Percentiles rank a stretch among this genome's conserved stretches.
phyloP scores from a whole-genome alignment of 2,888 invertebrate genomes.

The Gryllus longicercus region DNA sequence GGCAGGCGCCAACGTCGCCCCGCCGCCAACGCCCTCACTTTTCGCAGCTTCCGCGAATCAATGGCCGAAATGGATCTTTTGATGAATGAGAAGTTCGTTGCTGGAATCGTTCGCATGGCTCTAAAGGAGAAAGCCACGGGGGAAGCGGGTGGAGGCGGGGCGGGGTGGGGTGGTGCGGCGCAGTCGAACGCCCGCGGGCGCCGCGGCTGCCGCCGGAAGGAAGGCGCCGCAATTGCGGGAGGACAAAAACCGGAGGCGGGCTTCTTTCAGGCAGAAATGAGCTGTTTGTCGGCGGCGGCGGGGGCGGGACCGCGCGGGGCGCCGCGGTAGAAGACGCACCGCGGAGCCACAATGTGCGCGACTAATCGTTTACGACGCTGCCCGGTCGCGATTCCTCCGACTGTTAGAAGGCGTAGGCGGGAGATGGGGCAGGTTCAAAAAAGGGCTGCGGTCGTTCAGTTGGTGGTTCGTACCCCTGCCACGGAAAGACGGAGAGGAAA shows the following conservation, averaged over 20 bases:
- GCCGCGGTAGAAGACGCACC: no score
- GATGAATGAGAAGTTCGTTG: slow-evolving; percentile 8
- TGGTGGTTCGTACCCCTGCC: no score
- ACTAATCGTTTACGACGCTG: no score
- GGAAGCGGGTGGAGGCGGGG: background rate
- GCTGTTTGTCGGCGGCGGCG: background rate
- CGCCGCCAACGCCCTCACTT: background rate
- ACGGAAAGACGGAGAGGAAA: no score
- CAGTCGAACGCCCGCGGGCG: background rate
- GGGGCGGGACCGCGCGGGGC: no score
- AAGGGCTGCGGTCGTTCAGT: no score
- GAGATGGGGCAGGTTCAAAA: no score
- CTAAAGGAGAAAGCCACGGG: background rate
- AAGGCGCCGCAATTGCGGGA: background rate
- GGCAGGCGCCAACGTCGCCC: no score
- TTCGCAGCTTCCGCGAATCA: background rate
- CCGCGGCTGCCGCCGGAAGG: background rate
- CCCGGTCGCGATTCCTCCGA: no score
- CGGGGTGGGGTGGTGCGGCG: background rate
- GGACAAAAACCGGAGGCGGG: background rate
- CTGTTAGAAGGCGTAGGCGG: no score
- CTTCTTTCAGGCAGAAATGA: background rate
- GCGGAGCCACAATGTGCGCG: no score
- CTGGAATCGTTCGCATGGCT: slow-evolving; percentile 6
- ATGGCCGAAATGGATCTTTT: slow-evolving; percentile 9